A percentile compares a stretch with the other conserved stretches of the same genome.
Evolutionary conservation across 2,113 vertebrate species (phyloP).

Genomic region (Echinops telfairi): DNA sequence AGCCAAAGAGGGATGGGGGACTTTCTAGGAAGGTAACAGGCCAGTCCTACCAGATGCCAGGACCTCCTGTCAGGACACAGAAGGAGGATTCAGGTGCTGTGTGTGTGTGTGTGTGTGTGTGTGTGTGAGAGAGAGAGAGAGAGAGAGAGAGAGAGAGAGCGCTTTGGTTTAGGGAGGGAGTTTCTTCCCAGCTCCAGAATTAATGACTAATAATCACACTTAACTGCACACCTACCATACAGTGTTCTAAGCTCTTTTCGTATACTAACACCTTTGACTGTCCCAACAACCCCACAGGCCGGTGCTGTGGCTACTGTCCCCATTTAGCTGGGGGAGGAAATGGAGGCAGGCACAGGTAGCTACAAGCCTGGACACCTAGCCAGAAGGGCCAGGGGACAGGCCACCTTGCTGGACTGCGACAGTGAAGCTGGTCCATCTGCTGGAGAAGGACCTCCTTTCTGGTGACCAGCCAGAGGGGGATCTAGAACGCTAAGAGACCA

Average conservation of each 20-base stretch:
- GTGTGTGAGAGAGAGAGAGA: no score
- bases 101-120: no score
- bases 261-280: background rate
- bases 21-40: background rate
- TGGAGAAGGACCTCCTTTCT: background rate
- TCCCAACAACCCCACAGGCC: background rate
- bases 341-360: background rate
- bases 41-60: background rate
- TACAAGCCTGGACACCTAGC: background rate
- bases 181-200: background rate
- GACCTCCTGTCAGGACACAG: background rate
- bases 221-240: no score
- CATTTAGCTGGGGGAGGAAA: conserved; percentile 32
- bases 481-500: background rate
- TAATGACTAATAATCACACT: background rate
- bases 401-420: no score
- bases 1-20: background rate
- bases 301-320: background rate
- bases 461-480: background rate
- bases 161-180: background rate
- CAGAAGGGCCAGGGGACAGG: background rate
- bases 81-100: background rate
- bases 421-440: background rate
- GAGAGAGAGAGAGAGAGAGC: no score
- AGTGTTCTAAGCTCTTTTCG: background rate